Percentiles rank a stretch among this genome's conserved stretches.
phyloP scores from a whole-genome alignment of 2,888 invertebrate species.

The Odontomyia ornata region DNA sequence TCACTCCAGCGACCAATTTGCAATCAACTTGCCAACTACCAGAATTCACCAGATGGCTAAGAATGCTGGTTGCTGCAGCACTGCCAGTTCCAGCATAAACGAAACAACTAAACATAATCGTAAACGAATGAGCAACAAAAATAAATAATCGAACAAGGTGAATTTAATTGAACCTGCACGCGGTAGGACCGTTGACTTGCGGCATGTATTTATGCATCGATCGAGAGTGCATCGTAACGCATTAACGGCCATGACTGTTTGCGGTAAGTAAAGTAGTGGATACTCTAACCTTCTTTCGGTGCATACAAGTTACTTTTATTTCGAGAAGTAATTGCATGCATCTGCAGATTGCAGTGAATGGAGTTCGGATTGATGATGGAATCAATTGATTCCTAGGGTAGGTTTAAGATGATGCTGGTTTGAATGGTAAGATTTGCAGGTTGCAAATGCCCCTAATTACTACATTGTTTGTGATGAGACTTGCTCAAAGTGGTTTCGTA shows the following conservation, averaged over 20 bases:
- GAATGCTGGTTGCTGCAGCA: no score
- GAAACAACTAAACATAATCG: background rate
- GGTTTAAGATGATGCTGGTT: no score
- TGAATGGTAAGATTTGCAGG: no score
- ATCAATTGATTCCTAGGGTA: no score
- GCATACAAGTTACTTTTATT: background rate
- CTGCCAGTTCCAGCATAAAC: background rate
- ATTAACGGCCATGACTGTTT: conserved; percentile 33
- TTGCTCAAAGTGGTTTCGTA: no score
- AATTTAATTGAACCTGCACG: conserved; percentile 41
- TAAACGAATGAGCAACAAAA: conserved; percentile 2
- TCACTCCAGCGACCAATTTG: background rate
- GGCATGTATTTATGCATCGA: background rate
- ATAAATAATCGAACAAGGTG: conserved; percentile 26
- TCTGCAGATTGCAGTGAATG: background rate
- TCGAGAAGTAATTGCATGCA: conserved; percentile 10
- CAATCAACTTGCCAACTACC: background rate
- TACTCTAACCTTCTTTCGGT: background rate
- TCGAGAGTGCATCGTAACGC: conserved; percentile 20
- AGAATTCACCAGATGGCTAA: conserved; percentile 1
- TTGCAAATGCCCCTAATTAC: no score
- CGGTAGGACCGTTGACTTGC: conserved; percentile 27
- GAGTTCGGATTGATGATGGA: background rate
- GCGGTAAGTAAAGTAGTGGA: background rate
- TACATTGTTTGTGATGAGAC: no score